phyloP scores from a whole-genome alignment of 2,113 vertebrate species.

The Strigops habroptila region DNA sequence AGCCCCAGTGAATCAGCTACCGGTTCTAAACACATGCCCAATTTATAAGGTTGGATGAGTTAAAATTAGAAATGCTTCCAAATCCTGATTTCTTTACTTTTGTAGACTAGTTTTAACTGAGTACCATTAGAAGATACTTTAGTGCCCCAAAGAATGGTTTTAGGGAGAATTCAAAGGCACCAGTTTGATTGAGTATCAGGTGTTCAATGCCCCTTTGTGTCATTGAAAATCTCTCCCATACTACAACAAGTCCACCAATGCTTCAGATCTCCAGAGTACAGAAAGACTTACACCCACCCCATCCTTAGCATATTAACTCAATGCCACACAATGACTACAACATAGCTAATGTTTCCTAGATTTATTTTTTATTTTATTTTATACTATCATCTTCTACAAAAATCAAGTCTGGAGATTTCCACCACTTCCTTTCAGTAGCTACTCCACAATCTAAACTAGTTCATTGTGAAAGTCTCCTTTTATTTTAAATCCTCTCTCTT shows the following conservation, averaged over 20 bases:
- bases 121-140: not conserved
- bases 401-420: not conserved
- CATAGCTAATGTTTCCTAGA: not conserved
- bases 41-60: not conserved
- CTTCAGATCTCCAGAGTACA: not conserved
- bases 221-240: not conserved
- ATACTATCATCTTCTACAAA: not conserved
- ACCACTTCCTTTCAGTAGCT: not conserved
- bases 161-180: not conserved
- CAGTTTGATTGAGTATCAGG: not conserved
- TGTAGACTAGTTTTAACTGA: not conserved
- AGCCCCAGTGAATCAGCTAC: not conserved
- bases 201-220: not conserved
- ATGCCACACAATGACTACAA: not conserved
- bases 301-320: not conserved
- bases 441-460: not conserved
- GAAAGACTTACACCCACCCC: not conserved
- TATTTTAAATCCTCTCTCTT: conserved; percentile 11
- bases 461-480: not conserved
- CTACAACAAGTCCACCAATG: not conserved
- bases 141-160: not conserved
- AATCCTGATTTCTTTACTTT: not conserved
- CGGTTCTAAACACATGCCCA: not conserved
- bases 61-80: not conserved
- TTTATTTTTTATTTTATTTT: not conserved